Conservation (phyloP, 2,113 vertebrate species). For the Phainopepla nitens region DNA sequence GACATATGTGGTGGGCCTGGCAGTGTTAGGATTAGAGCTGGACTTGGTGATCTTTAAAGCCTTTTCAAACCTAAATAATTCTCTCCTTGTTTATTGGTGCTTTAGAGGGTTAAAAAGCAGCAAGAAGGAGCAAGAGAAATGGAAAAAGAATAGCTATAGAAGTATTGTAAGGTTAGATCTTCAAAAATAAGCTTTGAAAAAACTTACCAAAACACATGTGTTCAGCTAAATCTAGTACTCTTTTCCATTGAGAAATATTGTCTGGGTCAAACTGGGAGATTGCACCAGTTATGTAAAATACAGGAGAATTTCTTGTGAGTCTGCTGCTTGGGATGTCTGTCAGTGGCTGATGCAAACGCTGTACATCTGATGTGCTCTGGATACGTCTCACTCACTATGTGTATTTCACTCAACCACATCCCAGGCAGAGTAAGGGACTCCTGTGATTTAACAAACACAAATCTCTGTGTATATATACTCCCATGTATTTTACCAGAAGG, state of each 20-base stretch:
- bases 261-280: not conserved
- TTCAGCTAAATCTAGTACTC: not conserved
- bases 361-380: not conserved
- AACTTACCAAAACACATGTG: not conserved
- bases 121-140: not conserved
- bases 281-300: not conserved
- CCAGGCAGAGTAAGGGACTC: not conserved
- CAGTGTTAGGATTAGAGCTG: not conserved
- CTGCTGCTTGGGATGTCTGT: not conserved
- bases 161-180: not conserved
- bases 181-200: not conserved
- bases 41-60: not conserved
- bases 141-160: not conserved
- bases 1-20: not conserved
- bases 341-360: not conserved
- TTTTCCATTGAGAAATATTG: not conserved
- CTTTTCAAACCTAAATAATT: not conserved
- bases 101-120: not conserved
- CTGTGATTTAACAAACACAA: not conserved
- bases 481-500: not conserved
- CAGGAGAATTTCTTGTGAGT: not conserved
- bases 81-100: not conserved
- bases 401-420: not conserved
- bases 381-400: not conserved
- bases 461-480: not conserved